phyloP scores from a whole-genome alignment of 1,140 invertebrate genomes.

The Leptinotarsa undecemlineata region DNA sequence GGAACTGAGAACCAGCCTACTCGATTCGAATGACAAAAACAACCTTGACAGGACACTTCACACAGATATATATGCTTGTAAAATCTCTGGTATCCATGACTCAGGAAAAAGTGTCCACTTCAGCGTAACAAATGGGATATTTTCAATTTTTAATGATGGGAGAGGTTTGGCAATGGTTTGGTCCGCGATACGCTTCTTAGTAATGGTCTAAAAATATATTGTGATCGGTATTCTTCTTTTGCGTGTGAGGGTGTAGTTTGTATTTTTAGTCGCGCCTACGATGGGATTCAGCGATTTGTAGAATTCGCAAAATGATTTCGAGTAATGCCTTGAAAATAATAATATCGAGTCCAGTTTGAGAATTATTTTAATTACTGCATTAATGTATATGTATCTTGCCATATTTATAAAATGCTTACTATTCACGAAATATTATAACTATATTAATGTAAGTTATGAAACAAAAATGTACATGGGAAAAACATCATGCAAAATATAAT shows the following conservation, averaged over 20 bases:
- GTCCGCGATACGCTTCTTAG: not conserved
- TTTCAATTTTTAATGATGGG: not conserved
- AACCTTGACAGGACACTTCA: conserved; percentile 7
- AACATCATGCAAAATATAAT: too few relatives aligned
- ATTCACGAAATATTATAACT: too few relatives aligned
- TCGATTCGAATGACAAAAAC: conserved; percentile 2
- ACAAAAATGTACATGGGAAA: too few relatives aligned
- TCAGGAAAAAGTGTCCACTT: not conserved
- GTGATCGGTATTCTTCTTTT: not conserved
- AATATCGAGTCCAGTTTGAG: too few relatives aligned
- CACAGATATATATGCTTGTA: not conserved
- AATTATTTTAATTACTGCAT: too few relatives aligned
- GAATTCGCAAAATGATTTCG: too few relatives aligned
- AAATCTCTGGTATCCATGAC: conserved; percentile 2
- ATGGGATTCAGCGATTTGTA: too few relatives aligned
- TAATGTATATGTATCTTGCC: too few relatives aligned
- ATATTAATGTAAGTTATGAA: too few relatives aligned
- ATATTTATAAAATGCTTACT: too few relatives aligned
- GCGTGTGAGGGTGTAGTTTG: not conserved
- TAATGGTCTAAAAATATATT: not conserved
- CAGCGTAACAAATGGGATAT: not conserved
- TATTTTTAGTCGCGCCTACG: too few relatives aligned
- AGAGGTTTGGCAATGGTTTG: not conserved
- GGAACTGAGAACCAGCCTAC: conserved; percentile 1
- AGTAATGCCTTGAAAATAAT: too few relatives aligned